Percentiles rank a stretch among this genome's conserved stretches.
Conservation (phyloP, 2,797 vertebrate species). For the Alauda arvensis region DNA sequence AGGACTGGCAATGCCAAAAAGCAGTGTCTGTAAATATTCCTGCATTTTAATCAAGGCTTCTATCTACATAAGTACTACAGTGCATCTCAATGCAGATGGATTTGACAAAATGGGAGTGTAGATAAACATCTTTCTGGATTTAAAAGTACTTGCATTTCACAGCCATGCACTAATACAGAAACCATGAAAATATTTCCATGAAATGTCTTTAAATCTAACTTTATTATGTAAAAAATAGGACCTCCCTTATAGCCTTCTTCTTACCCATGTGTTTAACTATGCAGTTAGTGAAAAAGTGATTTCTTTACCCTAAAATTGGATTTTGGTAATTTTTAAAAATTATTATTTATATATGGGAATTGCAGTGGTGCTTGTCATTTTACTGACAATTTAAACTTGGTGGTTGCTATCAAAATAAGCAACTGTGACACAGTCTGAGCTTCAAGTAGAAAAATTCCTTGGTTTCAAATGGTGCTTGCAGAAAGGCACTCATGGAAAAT, state of each 20-base stretch:
- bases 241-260: background rate
- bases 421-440: background rate
- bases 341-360: background rate
- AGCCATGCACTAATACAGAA: background rate
- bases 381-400: background rate
- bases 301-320: background rate
- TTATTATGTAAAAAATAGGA: background rate
- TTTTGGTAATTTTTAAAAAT: background rate
- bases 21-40: background rate
- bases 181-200: background rate
- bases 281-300: background rate
- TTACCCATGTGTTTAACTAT: background rate
- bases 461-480: background rate
- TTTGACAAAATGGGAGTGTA: background rate
- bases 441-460: background rate
- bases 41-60: background rate
- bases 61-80: background rate
- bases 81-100: background rate
- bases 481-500: background rate
- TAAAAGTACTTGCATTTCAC: background rate
- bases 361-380: background rate
- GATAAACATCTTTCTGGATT: background rate
- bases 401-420: background rate
- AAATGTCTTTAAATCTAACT: background rate
- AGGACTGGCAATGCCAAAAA: background rate